phyloP scores from a whole-genome alignment of 2,888 invertebrate species.

The Pediacus dermestoides region DNA sequence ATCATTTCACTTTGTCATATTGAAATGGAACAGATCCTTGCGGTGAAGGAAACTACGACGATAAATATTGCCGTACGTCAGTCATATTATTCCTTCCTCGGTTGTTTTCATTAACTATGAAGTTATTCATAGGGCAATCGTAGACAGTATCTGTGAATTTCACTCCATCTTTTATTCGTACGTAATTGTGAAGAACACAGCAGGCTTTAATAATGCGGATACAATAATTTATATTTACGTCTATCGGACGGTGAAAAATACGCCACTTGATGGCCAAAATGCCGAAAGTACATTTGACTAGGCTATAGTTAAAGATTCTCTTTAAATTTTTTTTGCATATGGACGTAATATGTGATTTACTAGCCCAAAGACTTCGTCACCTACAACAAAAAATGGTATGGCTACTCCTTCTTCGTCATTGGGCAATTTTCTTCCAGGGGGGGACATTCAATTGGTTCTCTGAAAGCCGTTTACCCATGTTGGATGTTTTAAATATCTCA shows the following conservation, averaged over 20 bases:
- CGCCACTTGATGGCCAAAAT: slow-evolving; percentile 40
- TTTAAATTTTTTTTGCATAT: slow-evolving; percentile 32
- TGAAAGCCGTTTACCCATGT: slow-evolving; percentile 28
- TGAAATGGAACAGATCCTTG: slow-evolving; percentile 21
- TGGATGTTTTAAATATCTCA: slow-evolving; percentile 32
- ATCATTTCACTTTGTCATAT: slow-evolving; percentile 23
- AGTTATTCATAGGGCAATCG: slow-evolving; percentile 17
- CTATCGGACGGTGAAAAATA: slow-evolving; percentile 27
- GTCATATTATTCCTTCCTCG: slow-evolving; percentile 22
- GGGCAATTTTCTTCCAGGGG: slow-evolving; percentile 25
- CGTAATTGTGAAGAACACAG: slow-evolving; percentile 19
- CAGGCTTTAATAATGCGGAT: slow-evolving; percentile 23
- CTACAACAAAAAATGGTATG: slow-evolving; percentile 33
- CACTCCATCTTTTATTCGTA: slow-evolving; percentile 18
- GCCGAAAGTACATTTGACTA: slow-evolving; percentile 34
- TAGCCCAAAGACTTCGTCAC: slow-evolving; percentile 37
- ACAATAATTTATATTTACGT: slow-evolving; percentile 15
- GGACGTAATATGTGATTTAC: slow-evolving; percentile 32
- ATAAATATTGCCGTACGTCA: slow-evolving; percentile 20
- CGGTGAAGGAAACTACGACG: slow-evolving; percentile 20
- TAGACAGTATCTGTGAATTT: slow-evolving; percentile 20
- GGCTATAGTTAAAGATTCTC: slow-evolving; percentile 28
- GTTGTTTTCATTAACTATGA: slow-evolving; percentile 20
- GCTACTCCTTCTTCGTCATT: slow-evolving; percentile 29
- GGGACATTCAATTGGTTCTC: slow-evolving; percentile 27